These are phyloP conservation scores for Tipula helvola DNA, from an alignment of 2,888 invertebrate genomes.

Conservation along the genomic window DNA sequence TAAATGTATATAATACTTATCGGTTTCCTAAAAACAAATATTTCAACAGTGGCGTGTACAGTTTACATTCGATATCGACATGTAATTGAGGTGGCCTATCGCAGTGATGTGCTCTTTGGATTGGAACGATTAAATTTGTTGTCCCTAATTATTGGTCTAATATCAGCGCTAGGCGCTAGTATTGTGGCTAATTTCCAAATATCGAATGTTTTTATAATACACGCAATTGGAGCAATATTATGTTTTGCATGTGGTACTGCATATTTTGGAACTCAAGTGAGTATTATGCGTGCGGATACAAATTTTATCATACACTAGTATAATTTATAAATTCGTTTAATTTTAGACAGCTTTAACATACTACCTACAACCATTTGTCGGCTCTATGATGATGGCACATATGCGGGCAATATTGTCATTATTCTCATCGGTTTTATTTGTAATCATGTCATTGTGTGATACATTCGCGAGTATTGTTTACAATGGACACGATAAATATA, in stretches of 20 bases:
- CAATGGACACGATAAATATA: background rate
- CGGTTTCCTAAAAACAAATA: background rate
- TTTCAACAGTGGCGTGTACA: background rate
- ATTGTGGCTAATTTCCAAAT: background rate
- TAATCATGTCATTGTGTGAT: background rate
- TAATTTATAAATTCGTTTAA: background rate
- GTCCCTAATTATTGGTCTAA: background rate
- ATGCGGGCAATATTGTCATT: background rate
- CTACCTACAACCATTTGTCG: background rate
- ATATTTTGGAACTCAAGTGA: background rate
- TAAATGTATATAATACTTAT: background rate
- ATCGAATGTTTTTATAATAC: background rate
- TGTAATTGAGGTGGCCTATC: background rate
- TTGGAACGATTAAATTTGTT: background rate
- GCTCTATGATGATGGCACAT: background rate
- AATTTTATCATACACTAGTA: background rate
- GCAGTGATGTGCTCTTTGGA: background rate
- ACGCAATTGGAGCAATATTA: background rate
- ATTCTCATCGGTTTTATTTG: background rate
- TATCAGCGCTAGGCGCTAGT: background rate
- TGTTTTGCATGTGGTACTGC: background rate
- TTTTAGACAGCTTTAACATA: background rate
- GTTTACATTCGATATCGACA: background rate
- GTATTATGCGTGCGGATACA: background rate
- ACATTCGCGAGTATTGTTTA: background rate